Evolutionary conservation across 2,888 invertebrate genomes (phyloP).

Genomic region (Podotricha telesiphe): DNA sequence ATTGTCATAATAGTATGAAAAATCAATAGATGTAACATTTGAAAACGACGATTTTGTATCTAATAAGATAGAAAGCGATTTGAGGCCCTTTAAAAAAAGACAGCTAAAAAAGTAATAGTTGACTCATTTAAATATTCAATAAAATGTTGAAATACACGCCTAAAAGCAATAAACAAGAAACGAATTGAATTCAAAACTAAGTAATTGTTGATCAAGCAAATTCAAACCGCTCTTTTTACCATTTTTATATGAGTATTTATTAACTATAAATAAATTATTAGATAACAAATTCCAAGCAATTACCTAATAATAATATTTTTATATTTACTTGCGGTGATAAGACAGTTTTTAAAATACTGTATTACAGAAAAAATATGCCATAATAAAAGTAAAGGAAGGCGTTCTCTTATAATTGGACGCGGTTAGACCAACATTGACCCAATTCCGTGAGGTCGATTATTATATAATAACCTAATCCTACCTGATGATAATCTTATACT

Average conservation of each 20-base stretch:
- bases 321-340: background rate
- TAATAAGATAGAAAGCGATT: conserved; percentile 10
- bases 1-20: background rate
- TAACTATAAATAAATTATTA: background rate
- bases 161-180: conserved; percentile 6
- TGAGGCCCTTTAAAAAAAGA: conserved; percentile 1
- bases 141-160: conserved; percentile 8
- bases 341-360: background rate
- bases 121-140: conserved; percentile 6
- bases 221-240: background rate
- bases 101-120: conserved; percentile 11
- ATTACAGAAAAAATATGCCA: background rate
- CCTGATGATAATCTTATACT: conserved; percentile 22
- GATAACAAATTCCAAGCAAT: background rate
- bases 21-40: background rate
- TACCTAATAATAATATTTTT: background rate
- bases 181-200: background rate
- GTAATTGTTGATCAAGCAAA: conserved; percentile 6
- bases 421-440: conserved; percentile 20
- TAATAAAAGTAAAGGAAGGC: background rate
- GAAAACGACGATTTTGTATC: conserved; percentile 6
- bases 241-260: background rate
- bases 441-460: conserved; percentile 21
- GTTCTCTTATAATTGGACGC: conserved; percentile 16
- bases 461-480: conserved; percentile 27